Evolutionary conservation across 2,888 invertebrate species (phyloP), one percentile per base, ranked within the genome.

Genomic region (Rotaria sp.): DNA sequence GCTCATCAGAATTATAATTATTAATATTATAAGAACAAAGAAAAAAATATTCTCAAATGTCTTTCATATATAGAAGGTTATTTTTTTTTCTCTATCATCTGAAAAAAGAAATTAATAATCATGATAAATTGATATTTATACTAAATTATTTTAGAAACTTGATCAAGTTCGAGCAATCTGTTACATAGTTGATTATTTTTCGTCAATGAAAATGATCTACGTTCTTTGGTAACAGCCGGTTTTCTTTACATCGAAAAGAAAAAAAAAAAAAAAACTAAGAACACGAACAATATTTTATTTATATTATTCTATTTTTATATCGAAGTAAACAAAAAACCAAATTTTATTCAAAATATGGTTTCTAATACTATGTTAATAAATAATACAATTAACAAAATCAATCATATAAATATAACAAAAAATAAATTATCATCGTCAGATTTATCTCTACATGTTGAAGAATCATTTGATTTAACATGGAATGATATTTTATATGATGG

Each of bases 401-500:
- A 38, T 41, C 21, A 7, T 13, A 21, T n/a, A 26, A 80, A 41
- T 45, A 41, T n/a, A 26, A 80, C 80, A 45, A 26, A n/a, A 80
- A 26, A 21, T 1, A 13, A 45, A 26, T 26, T 15, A n/a, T 15
- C n/a, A 45, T 7, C 80, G 1, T 5, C 26, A 7, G 45, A 26
- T 41, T 26, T 2, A 10, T 1, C 45, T 45, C 21, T 18, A 7
- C 1, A 67, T 67, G 2, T 38, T 18, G 67, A 67, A 8, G 67
- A 67, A 67, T 35, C 35, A 35, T 67, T 67, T 67, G 67, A 67
- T 67, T 45, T 80, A 45, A 38, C 45, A n/a, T 80, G 80, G 80
- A 80, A 41, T 26, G 80, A 80, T 45, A 80, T 80, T 45, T 11
- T 80, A n/a, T 80, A 80, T 45, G 80, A 80, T 45, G 80, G 45